These are phyloP conservation scores for Callyntrura guangdongensis DNA, from an alignment of 2,888 invertebrate genomes.

Conservation along the genomic window DNA sequence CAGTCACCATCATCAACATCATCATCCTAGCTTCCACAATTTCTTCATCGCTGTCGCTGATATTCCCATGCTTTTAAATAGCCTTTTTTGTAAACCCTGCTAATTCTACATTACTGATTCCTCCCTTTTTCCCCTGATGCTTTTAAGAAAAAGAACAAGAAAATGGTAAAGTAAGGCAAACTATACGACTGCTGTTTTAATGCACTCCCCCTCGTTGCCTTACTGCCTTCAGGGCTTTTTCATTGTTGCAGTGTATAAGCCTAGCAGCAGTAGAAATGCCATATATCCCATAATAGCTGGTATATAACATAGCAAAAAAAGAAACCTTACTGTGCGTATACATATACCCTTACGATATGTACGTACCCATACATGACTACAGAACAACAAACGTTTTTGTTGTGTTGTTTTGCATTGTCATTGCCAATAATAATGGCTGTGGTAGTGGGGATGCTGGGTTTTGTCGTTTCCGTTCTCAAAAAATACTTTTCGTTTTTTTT, in stretches of 20 bases:
- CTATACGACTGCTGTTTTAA: not conserved
- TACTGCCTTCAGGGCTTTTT: constrained; percentile 36
- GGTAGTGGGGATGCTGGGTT: not conserved
- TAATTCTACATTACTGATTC: not conserved
- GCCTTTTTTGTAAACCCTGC: too few relatives aligned
- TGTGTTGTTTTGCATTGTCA: constrained; percentile 53
- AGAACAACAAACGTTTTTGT: constrained; percentile 30
- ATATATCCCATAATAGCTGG: too few relatives aligned
- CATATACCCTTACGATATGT: not conserved
- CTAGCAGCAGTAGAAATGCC: not conserved
- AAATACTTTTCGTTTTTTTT: constrained; percentile 33
- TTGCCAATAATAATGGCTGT: constrained; percentile 57
- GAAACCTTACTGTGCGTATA: too few relatives aligned
- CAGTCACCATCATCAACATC: constrained; percentile 56
- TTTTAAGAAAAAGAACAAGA: constrained; percentile 15
- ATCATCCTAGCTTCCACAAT: constrained; percentile 14
- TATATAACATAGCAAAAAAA: too few relatives aligned
- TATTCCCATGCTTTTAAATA: constrained; percentile 18
- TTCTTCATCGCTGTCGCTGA: too few relatives aligned
- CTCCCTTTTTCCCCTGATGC: constrained; percentile 21
- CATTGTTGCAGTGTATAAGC: not conserved
- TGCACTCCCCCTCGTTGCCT: not conserved
- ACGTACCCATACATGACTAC: too few relatives aligned
- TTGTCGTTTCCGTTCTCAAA: constrained; percentile 65
- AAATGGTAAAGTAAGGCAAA: constrained; percentile 45